Conservation (phyloP, 2,888 invertebrate genomes). For the Atrina japonica region DNA sequence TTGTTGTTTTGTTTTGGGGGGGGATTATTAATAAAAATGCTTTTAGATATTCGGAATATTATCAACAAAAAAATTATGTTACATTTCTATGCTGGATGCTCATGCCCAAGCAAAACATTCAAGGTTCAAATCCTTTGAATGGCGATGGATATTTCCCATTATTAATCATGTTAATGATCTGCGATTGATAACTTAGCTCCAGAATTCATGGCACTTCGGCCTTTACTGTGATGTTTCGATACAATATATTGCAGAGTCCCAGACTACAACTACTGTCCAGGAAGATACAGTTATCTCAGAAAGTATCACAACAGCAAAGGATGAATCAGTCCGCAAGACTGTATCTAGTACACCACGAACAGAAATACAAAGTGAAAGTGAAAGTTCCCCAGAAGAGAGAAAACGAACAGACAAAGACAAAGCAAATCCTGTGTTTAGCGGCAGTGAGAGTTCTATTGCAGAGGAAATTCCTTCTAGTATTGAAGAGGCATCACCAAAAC, state of each 20-base stretch:
- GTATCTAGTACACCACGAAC: slow-evolving; percentile 49
- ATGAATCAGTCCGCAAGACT: slow-evolving; percentile 57
- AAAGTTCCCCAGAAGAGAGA: slow-evolving; percentile 53
- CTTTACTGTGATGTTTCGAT: too few relatives aligned
- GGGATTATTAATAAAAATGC: background rate
- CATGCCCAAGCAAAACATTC: too few relatives aligned
- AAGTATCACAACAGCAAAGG: slow-evolving; percentile 59
- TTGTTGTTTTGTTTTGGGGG: background rate
- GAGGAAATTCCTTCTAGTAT: slow-evolving; percentile 67
- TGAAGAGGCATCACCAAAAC: slow-evolving; percentile 45
- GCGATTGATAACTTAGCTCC: too few relatives aligned
- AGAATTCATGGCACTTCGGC: too few relatives aligned
- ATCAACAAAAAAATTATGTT: background rate
- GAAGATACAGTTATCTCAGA: slow-evolving; percentile 62
- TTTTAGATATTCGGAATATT: background rate
- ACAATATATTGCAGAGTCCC: slow-evolving; percentile 36
- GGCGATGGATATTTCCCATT: too few relatives aligned
- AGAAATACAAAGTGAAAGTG: slow-evolving; percentile 41
- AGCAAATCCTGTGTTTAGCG: slow-evolving; percentile 54
- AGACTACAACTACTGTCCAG: slow-evolving; percentile 40
- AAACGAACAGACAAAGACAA: slow-evolving; percentile 45
- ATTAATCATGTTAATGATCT: too few relatives aligned
- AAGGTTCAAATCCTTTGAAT: too few relatives aligned
- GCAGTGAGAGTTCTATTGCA: slow-evolving; percentile 69
- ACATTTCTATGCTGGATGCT: too few relatives aligned